These are phyloP conservation scores for Listronotus bonariensis DNA, from an alignment of 1,140 invertebrate genomes.

Conservation along the genomic window DNA sequence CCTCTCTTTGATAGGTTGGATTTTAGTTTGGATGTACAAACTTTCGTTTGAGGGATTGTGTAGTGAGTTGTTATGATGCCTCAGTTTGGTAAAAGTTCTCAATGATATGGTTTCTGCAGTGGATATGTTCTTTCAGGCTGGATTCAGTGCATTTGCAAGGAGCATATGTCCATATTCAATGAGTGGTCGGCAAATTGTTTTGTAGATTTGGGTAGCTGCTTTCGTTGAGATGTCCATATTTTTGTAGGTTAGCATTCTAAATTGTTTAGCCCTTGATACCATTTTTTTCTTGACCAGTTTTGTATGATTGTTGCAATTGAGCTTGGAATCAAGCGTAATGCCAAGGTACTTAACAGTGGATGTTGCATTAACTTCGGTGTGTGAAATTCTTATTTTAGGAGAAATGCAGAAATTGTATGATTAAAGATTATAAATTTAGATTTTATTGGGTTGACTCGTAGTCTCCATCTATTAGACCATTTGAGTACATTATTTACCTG, in stretches of 20 bases:
- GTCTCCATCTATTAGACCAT: too few species aligned
- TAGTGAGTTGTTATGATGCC: too few species aligned
- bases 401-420: slow-evolving; percentile 1
- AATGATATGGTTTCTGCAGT: too few species aligned
- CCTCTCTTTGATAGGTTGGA: too few species aligned
- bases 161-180: too few species aligned
- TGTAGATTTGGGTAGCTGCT: slow-evolving; percentile 5
- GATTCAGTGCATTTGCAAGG: too few species aligned
- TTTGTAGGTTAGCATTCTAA: slow-evolving; percentile 4
- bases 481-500: too few species aligned
- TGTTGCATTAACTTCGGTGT: background rate
- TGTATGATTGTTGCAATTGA: background rate
- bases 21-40: too few species aligned
- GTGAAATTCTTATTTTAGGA: background rate
- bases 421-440: slow-evolving; percentile 1
- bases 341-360: background rate
- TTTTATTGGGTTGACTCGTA: background rate
- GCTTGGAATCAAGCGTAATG: background rate
- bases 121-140: too few species aligned
- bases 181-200: too few species aligned
- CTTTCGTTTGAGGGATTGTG: too few species aligned
- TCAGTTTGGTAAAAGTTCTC: too few species aligned
- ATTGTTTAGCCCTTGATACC: background rate
- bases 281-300: background rate
- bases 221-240: background rate